These are phyloP conservation scores for Battus philenor DNA, from an alignment of 1,140 invertebrate genomes.

Conservation along the genomic window DNA sequence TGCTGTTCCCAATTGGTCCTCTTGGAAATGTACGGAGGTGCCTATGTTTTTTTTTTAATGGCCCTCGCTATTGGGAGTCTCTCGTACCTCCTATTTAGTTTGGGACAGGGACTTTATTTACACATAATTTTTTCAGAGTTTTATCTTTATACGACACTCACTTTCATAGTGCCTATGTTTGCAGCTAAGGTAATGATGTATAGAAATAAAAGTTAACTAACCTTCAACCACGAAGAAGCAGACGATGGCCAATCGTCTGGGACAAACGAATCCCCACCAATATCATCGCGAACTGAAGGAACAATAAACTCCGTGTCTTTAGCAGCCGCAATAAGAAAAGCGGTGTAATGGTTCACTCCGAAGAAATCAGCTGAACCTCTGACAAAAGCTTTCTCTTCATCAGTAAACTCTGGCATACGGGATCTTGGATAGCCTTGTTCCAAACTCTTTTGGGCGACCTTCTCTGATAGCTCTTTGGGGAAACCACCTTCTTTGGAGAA, in stretches of 20 bases:
- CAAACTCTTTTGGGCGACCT: slow-evolving; percentile 66
- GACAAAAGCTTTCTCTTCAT: slow-evolving; percentile 1
- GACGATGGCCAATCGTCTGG: slow-evolving; percentile 4
- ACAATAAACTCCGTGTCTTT: not conserved
- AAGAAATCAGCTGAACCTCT: slow-evolving; percentile 7
- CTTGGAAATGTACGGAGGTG: no score
- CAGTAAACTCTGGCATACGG: slow-evolving; percentile 47
- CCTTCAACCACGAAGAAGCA: slow-evolving; percentile 4
- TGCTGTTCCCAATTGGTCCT: not conserved
- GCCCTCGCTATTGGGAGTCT: no score
- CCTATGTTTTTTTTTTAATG: no score
- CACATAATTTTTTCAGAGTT: no score
- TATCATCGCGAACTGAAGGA: slow-evolving; percentile 1
- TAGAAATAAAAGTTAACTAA: not conserved
- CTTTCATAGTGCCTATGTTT: not conserved
- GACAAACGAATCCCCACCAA: not conserved
- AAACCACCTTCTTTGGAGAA: slow-evolving; percentile 76
- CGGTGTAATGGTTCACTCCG: slow-evolving; percentile 1
- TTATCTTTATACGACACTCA: no score
- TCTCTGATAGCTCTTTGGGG: slow-evolving; percentile 69
- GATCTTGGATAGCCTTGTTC: slow-evolving; percentile 57
- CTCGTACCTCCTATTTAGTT: no score
- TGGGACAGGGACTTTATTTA: no score
- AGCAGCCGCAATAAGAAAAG: not conserved
- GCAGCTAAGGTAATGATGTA: not conserved